Conservation (phyloP, 35 echinoderm and acorn worm species). For the Patiria miniata region DNA sequence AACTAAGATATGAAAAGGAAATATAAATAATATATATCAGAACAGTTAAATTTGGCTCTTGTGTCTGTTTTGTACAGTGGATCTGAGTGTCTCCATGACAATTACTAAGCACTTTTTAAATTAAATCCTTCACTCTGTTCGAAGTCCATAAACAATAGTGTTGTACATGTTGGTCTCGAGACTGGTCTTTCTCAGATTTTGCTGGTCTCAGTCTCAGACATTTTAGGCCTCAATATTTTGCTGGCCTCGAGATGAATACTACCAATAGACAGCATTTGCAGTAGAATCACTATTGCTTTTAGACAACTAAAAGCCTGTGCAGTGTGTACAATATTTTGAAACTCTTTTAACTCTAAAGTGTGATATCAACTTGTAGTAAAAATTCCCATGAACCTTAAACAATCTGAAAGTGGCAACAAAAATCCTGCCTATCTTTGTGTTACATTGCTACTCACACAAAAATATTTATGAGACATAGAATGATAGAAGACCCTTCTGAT, state of each 20-base stretch:
- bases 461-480: no score
- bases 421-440: no score
- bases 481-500: no score
- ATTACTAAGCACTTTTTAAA: neutral
- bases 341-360: neutral
- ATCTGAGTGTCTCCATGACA: neutral
- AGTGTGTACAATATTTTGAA: no score
- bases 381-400: neutral
- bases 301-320: neutral
- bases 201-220: neutral
- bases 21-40: neutral
- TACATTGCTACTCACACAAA: no score
- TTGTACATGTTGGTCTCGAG: no score
- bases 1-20: neutral
- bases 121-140: neutral
- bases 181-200: neutral
- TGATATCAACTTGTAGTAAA: neutral
- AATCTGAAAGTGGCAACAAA: neutral
- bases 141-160: no score
- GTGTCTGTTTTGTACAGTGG: neutral
- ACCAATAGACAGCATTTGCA: neutral
- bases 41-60: neutral
- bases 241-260: neutral
- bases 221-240: no score
- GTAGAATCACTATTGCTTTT: neutral